Percentiles rank a stretch among this genome's conserved stretches.
Evolutionary conservation across 2,113 vertebrate species (phyloP).

Genomic region (Brachionichthys hirsutus): DNA sequence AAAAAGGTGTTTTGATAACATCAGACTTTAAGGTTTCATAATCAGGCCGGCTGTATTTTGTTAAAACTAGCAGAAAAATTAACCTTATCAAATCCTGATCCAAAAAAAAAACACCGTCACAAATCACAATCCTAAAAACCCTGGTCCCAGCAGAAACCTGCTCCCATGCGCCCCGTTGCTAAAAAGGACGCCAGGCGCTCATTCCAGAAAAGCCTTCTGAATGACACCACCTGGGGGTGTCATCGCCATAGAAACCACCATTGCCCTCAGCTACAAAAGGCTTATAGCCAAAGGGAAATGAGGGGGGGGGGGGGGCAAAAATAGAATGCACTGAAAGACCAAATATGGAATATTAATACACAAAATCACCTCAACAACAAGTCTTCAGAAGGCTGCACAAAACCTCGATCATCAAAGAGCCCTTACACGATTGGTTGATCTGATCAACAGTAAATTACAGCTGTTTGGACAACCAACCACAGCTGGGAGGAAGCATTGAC

Average conservation of each 20-base stretch:
- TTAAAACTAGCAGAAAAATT: too few species aligned
- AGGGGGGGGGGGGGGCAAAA: constrained; percentile 62
- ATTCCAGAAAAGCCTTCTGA: constrained; percentile 77
- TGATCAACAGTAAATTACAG: background rate
- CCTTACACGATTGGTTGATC: background rate
- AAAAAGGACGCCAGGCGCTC: constrained; percentile 47
- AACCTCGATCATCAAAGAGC: background rate
- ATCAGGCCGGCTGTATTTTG: background rate
- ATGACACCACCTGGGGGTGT: constrained; percentile 73
- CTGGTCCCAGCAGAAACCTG: constrained; percentile 36
- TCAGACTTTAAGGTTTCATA: too few species aligned
- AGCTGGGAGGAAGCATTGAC: background rate
- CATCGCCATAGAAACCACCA: constrained; percentile 69
- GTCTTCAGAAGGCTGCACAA: background rate
- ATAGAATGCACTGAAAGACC: constrained; percentile 12
- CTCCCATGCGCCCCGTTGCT: background rate
- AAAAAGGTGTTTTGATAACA: too few species aligned
- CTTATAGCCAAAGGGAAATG: constrained; percentile 52
- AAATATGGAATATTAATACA: constrained; percentile 4
- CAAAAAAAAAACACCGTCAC: background rate
- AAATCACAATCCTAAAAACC: constrained; percentile 13
- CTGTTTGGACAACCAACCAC: background rate
- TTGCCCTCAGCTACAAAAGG: constrained; percentile 60
- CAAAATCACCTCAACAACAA: background rate
- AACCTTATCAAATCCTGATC: too few species aligned